Conservation (phyloP, 2,888 invertebrate species). For the Drosophila falleni region DNA sequence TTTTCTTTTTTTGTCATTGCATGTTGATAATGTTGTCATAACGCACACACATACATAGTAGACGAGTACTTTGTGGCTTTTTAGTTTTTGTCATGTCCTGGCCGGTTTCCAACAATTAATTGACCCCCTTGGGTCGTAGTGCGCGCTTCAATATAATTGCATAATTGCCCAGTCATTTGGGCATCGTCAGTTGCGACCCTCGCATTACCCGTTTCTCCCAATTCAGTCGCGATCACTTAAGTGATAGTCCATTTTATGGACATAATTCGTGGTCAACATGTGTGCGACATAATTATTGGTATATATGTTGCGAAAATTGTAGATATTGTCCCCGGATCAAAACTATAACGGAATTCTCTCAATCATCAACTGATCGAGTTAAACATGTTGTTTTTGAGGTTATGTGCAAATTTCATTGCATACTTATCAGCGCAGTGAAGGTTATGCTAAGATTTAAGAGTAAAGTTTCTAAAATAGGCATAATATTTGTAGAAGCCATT, state of each 20-base stretch:
- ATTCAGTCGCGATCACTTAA: slow-evolving; percentile 62
- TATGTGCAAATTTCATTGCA: slow-evolving; percentile 36
- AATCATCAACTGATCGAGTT: slow-evolving; percentile 43
- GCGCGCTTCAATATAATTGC: slow-evolving; percentile 75
- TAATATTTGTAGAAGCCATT: too few species aligned
- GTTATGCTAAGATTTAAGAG: background rate
- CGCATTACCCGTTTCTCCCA: slow-evolving; percentile 14
- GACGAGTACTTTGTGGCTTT: slow-evolving; percentile 52
- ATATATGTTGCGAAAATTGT: slow-evolving; percentile 65
- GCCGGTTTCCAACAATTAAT: slow-evolving; percentile 67
- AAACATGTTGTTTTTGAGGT: slow-evolving; percentile 33
- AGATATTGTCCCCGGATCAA: background rate
- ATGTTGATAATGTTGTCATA: slow-evolving; percentile 72
- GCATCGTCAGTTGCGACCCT: slow-evolving; percentile 71
- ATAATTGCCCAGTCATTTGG: slow-evolving; percentile 79
- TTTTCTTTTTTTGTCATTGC: slow-evolving; percentile 25
- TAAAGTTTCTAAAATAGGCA: too few species aligned
- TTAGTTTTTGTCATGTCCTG: slow-evolving; percentile 43
- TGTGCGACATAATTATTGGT: slow-evolving; percentile 77
- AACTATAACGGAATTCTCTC: slow-evolving; percentile 71
- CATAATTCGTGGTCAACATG: slow-evolving; percentile 71
- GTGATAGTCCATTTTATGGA: slow-evolving; percentile 77
- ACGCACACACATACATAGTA: slow-evolving; percentile 12
- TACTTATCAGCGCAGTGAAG: slow-evolving; percentile 41
- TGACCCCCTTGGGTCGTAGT: slow-evolving; percentile 47